These are phyloP conservation scores for Turritopsis dohrnii DNA, from an alignment of 30 jellyfish, hydroid and myxozoan species.

Conservation along the genomic window DNA sequence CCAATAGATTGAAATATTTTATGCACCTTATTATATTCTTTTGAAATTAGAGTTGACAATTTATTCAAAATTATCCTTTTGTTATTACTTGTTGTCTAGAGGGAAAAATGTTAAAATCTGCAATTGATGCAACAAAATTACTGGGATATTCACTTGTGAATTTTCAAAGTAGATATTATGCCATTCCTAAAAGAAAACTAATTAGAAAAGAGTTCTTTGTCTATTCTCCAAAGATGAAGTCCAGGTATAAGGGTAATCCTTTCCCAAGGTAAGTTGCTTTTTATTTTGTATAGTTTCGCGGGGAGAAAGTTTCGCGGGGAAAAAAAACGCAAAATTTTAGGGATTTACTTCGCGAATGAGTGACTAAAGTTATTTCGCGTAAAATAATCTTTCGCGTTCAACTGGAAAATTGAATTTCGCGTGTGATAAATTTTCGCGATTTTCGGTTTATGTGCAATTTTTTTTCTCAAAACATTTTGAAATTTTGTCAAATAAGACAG, in stretches of 20 bases:
- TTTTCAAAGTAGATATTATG: constrained; percentile 24
- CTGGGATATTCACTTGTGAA: not conserved
- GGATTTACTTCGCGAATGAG: not conserved
- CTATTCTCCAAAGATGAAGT: constrained; percentile 25
- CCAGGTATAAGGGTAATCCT: constrained; percentile 37
- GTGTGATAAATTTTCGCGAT: too few species aligned
- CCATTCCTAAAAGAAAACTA: constrained; percentile 37
- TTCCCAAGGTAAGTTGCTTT: constrained; percentile 23
- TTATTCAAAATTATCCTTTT: not conserved
- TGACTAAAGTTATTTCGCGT: too few species aligned
- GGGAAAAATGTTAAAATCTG: not conserved
- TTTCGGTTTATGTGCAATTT: too few species aligned
- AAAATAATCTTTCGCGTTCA: too few species aligned
- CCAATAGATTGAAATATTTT: too few species aligned
- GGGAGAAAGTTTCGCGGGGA: not conserved
- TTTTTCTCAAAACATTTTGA: too few species aligned
- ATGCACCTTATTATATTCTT: not conserved
- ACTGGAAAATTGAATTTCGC: too few species aligned
- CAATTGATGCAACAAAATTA: not conserved
- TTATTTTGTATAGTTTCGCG: not conserved
- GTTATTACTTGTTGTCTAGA: not conserved
- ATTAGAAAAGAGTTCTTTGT: constrained; percentile 30
- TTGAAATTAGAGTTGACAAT: not conserved
- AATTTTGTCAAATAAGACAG: too few species aligned
- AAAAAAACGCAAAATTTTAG: not conserved